A percentile compares a stretch with the other conserved stretches of the same genome.
phyloP scores from a whole-genome alignment of 2,888 invertebrate species.

The Acanthopleura granulata region DNA sequence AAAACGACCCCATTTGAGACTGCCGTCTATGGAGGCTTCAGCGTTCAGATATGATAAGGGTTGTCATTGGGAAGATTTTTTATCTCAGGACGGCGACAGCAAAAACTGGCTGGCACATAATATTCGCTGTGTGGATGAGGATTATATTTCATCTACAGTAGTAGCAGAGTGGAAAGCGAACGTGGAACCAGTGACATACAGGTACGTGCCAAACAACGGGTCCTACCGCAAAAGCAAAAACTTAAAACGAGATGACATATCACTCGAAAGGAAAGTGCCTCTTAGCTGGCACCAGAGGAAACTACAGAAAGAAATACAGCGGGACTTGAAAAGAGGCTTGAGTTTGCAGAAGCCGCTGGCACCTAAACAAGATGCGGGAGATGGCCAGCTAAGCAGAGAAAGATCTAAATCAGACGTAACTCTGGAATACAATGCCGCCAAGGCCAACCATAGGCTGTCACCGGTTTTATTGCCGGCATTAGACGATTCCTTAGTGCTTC shows the following conservation, averaged over 20 bases:
- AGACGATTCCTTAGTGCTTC: slow-evolving; percentile 37
- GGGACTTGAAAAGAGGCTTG: slow-evolving; percentile 45
- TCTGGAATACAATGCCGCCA: neutral
- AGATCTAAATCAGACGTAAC: neutral
- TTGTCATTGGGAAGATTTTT: neutral
- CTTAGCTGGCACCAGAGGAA: slow-evolving; percentile 45
- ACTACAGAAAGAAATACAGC: slow-evolving; percentile 48
- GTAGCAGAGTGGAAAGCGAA: slow-evolving; percentile 53
- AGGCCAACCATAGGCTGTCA: neutral
- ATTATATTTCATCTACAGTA: slow-evolving; percentile 22
- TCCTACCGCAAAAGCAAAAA: slow-evolving; percentile 54
- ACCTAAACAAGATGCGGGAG: neutral
- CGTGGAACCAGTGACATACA: slow-evolving; percentile 58
- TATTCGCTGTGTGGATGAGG: slow-evolving; percentile 44
- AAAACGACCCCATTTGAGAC: neutral
- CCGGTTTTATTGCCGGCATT: slow-evolving; percentile 6
- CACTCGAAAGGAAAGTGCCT: slow-evolving; percentile 39
- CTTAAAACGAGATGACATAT: slow-evolving; percentile 45
- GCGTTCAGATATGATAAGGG: neutral
- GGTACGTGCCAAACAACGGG: slow-evolving; percentile 58
- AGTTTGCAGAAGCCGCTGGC: neutral
- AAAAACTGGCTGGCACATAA: neutral
- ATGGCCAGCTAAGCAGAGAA: neutral
- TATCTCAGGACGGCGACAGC: neutral
- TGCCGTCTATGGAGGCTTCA: neutral